Evolutionary conservation across 2,888 invertebrate species (phyloP), one percentile per base, ranked within the genome.

Genomic region (Dasysyrphus tricinctus): DNA sequence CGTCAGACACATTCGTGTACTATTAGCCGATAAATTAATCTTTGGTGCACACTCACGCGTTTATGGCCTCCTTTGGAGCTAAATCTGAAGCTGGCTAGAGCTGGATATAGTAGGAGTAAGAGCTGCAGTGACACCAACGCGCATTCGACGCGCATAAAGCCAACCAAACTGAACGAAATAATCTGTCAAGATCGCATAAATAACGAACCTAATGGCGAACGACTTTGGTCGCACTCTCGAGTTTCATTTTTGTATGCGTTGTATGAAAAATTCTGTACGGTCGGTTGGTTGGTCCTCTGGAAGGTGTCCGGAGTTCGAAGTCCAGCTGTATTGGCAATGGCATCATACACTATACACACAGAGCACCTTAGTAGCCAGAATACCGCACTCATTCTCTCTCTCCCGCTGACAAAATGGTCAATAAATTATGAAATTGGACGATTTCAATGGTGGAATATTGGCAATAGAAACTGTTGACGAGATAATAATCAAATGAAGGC

Each of bases 41-140:
- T 82, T 79, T 82, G 37, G 69, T 86, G 82, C 82, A 82, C 86
- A 79, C 86, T 86, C 86, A 86, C 82, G 86, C 86, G 81, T 56
- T 59, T 65, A 56, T 37, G 51, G 69, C 67, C 75, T 88, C 89
- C 90, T 90, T 85, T 89, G 88, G 88, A 89, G 88, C 88, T 24
- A 61, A 61, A 42, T 54, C 54, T 32, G 47, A 24, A 39, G 12
- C 39, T 47, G 19, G 12, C 39, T 47, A 14, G 16, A 65, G 88
- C 88, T 88, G 47, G 91, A 37, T 37, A 14, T 89, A 91, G 91
- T 90, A 90, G 90, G 91, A 91, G 91, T 89, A 88, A 39, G 81
- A 88, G 80, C 75, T 78, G 32, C 24, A 74, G 51, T 85, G 70
- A 88, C 85, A 86, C 86, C 86, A 86, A 86, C 86, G 86, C 67